Percentiles rank a stretch among this genome's conserved stretches.
Conservation (phyloP, 2,797 vertebrate species). For the Enteromius anoplus region DNA sequence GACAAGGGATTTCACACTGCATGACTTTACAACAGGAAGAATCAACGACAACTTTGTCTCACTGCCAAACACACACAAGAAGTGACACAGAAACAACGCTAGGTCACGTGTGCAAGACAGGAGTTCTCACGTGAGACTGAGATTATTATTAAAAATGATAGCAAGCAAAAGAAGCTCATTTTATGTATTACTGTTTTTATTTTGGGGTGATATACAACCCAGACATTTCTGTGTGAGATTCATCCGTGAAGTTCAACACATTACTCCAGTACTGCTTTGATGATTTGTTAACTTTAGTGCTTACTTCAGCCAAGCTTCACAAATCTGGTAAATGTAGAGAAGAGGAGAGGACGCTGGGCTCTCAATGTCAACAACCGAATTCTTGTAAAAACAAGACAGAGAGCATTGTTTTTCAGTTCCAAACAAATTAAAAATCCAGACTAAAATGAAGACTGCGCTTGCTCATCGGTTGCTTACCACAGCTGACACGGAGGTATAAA, state of each 20-base stretch:
- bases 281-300: conserved; percentile 3
- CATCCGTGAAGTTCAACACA: conserved; percentile 10
- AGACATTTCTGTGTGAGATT: conserved; percentile 7
- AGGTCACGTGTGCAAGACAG: too few species aligned
- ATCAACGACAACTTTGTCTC: too few species aligned
- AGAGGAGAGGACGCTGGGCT: background rate
- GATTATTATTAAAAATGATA: too few species aligned
- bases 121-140: too few species aligned
- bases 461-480: background rate
- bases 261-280: background rate
- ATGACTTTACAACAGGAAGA: too few species aligned
- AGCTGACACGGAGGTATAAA: conserved; percentile 38
- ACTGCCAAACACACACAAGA: too few species aligned
- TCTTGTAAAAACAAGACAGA: conserved; percentile 26
- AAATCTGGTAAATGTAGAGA: conserved; percentile 14
- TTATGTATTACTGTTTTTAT: background rate
- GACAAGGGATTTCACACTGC: too few species aligned
- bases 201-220: background rate
- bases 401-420: conserved; percentile 21
- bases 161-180: background rate
- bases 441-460: conserved; percentile 6
- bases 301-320: background rate
- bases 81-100: too few species aligned
- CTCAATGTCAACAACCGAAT: conserved; percentile 14
- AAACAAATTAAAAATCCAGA: conserved; percentile 25